Evolutionary conservation across 2,797 vertebrate genomes (phyloP), one percentile per base, ranked within the genome.

Genomic region (Sorex maritimensis): DNA sequence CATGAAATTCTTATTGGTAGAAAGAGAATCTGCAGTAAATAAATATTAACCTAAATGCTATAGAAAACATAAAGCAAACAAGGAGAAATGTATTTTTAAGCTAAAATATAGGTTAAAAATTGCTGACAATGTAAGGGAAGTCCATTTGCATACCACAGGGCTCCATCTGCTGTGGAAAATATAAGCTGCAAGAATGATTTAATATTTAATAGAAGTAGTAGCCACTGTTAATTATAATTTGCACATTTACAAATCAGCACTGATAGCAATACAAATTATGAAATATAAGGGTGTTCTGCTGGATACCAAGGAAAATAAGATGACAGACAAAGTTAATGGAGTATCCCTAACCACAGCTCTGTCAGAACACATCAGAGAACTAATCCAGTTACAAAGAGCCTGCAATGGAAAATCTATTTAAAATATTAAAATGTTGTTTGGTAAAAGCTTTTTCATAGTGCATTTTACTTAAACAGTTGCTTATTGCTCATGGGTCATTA

Each of bases 221-320:
- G 99, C 99, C 98, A 95, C 97, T 98, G 98, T 99, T 99, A 99
- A 99, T 99, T 99, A 99, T 99, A 99, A 99, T 99, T 99, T 99
- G 99, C 99, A 99, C 99, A 98, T 99, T 99, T 99, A 99, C 99
- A 99, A 99, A 99, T 99, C 99, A 99, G 98, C 99, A 98, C 99
- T 99, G 99, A 99, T 99, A 99, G 99, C 99, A 99, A 99, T 99
- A 99, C 99, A 99, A 99, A 99, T 99, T 99, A 99, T 99, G 99
- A 99, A 99, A 99, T 99, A 99, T 99, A 99, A 99, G 98, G 98
- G 98, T 98, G 98, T 99, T 99, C 98, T 97, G 97, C 97, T 30
- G 98, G 98, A 98, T 99, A 99, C 98, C 98, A 93, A 96, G 98
- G 99, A 98, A 99, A 99, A 99, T 98, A 98, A 99, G 99, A 99